Evolutionary conservation across 2,888 invertebrate genomes (phyloP).

Genomic region (Ephialtes manifestator): DNA sequence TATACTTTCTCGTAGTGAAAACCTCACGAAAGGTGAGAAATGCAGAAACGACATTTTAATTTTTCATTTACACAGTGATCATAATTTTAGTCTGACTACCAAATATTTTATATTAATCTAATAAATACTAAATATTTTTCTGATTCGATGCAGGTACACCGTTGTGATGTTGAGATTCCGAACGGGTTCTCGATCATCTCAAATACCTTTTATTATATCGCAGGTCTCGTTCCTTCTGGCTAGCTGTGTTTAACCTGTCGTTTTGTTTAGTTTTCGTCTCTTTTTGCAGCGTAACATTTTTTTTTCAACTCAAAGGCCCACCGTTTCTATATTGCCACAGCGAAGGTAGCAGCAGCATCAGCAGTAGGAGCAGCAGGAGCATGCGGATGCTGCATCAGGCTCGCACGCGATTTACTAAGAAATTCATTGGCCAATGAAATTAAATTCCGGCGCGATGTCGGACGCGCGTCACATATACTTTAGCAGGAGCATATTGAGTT

Average conservation of each 20-base stretch:
- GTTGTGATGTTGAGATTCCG: conserved; percentile 34
- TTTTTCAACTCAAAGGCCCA: conserved; percentile 36
- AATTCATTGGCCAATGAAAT: conserved; percentile 80
- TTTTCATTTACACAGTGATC: not conserved
- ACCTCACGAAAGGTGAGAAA: not conserved
- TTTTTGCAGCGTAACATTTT: conserved; percentile 23
- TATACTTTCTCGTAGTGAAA: too few relatives aligned
- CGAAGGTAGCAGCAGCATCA: conserved; percentile 44
- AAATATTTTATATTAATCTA: conserved; percentile 12
- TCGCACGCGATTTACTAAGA: conserved; percentile 77
- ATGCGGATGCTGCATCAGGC: conserved; percentile 57
- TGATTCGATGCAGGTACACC: conserved; percentile 31
- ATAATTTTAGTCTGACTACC: not conserved
- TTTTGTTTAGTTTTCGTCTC: conserved; percentile 17
- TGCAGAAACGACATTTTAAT: not conserved
- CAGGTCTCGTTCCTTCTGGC: not conserved
- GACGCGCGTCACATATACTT: conserved; percentile 47
- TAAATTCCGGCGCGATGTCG: conserved; percentile 74
- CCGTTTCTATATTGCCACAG: conserved; percentile 67
- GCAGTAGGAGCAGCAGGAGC: conserved; percentile 52
- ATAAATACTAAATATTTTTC: conserved; percentile 52
- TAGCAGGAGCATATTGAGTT: conserved; percentile 76
- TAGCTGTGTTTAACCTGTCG: conserved; percentile 9
- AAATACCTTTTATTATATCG: conserved; percentile 38
- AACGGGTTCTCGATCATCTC: conserved; percentile 64